Evolutionary conservation across 2,113 vertebrate species (phyloP), one percentile per base, ranked within the genome.

Genomic region (Camelus bactrianus): DNA sequence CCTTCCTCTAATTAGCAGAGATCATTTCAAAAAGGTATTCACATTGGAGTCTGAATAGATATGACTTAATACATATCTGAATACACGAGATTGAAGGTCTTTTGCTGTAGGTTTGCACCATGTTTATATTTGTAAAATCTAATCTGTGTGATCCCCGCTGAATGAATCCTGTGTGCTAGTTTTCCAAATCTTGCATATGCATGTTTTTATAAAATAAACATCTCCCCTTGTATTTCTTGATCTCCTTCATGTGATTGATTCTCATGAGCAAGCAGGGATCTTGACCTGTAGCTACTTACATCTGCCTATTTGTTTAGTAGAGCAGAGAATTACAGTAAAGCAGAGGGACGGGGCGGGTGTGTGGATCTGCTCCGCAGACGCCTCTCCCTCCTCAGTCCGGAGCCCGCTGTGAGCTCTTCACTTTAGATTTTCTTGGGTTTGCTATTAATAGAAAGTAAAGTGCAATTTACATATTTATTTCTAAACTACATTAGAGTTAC

Each of bases 191-290:
- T 15, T 89, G 22, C 89, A 75, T 69, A 38, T 73, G 35, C 32
- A 46, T 48, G 14, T 76, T 76, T 91, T 89, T 54, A 46, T 42
- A 38, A 91, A 91, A 72, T 67, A 81, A 95, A 24, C 50, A 64
- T 72, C 67, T 96, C 32, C 30, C 50, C 52, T 88, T 64, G 58
- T 30, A 50, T 95, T 15, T 94, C 90, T 62, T 73, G 28, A 3
- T 83, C 89, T 35, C 30, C 28, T 24, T 77, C 64, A 14, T 86
- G 48, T 70, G 72, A 96, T 97, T 96, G 20, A 94, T 97, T 77
- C 60, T 58, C 24, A 6, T 42, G 83, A 94, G 35, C 58, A 92
- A 38, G 79, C 38, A 64, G 62, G 8, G 65, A 94, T 92, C 77
- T 80, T 93, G 94, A 91, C 76, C 84, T 70, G 10, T 75, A 20